Percentiles rank a stretch among this genome's conserved stretches.
phyloP scores from a whole-genome alignment of 2,113 vertebrate genomes.

The Rattus rattus region DNA sequence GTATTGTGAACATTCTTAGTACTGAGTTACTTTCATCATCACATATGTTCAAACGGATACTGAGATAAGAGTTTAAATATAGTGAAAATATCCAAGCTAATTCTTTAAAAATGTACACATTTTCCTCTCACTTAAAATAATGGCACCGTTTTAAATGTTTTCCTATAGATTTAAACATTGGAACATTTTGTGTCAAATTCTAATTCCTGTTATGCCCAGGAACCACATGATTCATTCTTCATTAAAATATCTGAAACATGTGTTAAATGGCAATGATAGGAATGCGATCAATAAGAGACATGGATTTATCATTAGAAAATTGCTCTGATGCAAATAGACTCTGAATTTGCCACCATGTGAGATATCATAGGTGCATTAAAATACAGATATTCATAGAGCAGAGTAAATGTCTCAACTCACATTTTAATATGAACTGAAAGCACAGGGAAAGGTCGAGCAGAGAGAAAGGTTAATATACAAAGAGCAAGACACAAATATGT shows the following conservation, averaged over 20 bases:
- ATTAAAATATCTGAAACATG: not conserved
- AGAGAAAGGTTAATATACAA: not conserved
- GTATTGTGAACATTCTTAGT: not conserved
- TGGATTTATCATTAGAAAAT: conserved; percentile 13
- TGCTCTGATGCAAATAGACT: not conserved
- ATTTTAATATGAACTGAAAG: conserved; percentile 10
- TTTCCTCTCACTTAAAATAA: not conserved
- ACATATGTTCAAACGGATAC: not conserved
- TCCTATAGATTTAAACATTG: not conserved
- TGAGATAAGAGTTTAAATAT: not conserved
- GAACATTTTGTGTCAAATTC: not conserved
- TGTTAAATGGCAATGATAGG: not conserved
- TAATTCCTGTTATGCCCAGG: not conserved
- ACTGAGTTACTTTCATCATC: not conserved
- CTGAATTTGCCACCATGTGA: not conserved
- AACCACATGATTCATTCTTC: conserved; percentile 32
- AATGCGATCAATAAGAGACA: not conserved
- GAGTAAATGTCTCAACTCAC: not conserved
- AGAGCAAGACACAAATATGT: not conserved
- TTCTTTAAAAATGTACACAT: not conserved
- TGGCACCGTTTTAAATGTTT: not conserved
- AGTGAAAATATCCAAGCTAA: not conserved
- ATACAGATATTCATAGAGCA: not conserved
- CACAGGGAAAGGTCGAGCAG: not conserved
- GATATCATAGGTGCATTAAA: not conserved